Evolutionary conservation across 2,888 invertebrate species (phyloP).

Genomic region (Stenotaenia linearis): DNA sequence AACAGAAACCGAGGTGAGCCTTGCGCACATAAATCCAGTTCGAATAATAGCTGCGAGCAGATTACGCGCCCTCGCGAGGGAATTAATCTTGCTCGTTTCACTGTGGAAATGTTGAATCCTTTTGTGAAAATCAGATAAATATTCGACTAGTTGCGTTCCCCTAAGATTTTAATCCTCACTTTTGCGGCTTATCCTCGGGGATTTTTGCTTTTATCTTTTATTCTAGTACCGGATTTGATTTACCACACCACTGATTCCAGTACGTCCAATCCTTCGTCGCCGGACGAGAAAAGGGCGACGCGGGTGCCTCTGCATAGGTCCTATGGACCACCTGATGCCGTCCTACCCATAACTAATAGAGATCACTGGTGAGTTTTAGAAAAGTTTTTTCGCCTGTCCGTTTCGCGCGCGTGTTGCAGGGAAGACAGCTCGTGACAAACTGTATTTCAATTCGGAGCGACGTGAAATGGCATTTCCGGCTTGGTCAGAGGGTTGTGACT

Average conservation of each 20-base stretch:
- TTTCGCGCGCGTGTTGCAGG: no score
- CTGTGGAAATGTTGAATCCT: background rate
- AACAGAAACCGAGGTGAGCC: slow-evolving; percentile 28
- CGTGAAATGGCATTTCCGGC: no score
- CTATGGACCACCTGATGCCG: slow-evolving; percentile 28
- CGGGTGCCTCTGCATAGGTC: slow-evolving; percentile 17
- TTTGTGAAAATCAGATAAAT: slow-evolving; percentile 3
- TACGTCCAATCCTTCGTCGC: slow-evolving; percentile 35
- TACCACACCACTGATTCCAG: slow-evolving; percentile 37
- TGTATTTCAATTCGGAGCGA: no score
- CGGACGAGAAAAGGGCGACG: slow-evolving; percentile 32
- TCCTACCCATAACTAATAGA: background rate
- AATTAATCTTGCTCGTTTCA: background rate
- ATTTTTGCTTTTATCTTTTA: background rate
- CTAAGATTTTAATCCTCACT: slow-evolving; percentile 17
- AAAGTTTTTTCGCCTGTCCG: no score
- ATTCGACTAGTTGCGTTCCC: background rate
- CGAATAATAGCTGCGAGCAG: background rate
- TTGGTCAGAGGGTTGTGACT: no score
- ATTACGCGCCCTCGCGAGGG: background rate
- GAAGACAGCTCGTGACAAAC: no score
- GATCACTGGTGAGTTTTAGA: slow-evolving; percentile 30
- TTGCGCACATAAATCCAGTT: background rate
- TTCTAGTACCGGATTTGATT: slow-evolving; percentile 36
- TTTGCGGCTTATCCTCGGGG: background rate